Conservation (phyloP, 2,888 invertebrate species). For the Eurytoma californica region DNA sequence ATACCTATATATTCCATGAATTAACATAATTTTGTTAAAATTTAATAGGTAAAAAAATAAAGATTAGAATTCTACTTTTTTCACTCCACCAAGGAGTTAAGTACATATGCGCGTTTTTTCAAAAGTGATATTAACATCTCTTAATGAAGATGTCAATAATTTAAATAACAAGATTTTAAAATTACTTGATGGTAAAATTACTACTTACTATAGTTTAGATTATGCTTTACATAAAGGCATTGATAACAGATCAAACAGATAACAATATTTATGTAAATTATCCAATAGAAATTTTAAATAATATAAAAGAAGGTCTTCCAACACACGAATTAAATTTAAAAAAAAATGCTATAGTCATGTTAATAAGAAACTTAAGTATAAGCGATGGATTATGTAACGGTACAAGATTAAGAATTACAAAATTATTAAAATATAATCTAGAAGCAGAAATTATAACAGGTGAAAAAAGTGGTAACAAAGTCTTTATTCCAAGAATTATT, state of each 20-base stretch:
- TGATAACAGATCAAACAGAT: constrained; percentile 33
- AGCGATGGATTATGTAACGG: background rate
- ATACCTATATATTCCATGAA: too few relatives aligned
- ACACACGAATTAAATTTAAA: background rate
- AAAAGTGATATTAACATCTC: too few relatives aligned
- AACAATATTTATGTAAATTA: constrained; percentile 27
- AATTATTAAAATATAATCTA: background rate
- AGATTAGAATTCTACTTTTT: too few relatives aligned
- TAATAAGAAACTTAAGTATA: constrained; percentile 12
- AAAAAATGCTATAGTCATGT: background rate
- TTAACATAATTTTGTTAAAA: too few relatives aligned
- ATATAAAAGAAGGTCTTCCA: background rate
- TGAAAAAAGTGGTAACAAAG: constrained; percentile 2
- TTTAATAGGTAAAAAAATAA: too few relatives aligned
- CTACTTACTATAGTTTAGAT: constrained; percentile 26
- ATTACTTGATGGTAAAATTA: background rate
- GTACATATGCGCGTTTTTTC: too few relatives aligned
- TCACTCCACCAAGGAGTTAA: too few relatives aligned
- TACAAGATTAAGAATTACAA: constrained; percentile 1
- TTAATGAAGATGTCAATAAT: background rate
- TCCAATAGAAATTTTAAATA: constrained; percentile 21
- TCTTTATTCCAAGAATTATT: constrained; percentile 14
- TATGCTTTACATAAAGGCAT: constrained; percentile 15
- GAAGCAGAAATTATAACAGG: constrained; percentile 14
- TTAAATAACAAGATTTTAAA: constrained; percentile 32